Conservation (phyloP, 2,113 vertebrate species). For the Climacteris rufus region DNA sequence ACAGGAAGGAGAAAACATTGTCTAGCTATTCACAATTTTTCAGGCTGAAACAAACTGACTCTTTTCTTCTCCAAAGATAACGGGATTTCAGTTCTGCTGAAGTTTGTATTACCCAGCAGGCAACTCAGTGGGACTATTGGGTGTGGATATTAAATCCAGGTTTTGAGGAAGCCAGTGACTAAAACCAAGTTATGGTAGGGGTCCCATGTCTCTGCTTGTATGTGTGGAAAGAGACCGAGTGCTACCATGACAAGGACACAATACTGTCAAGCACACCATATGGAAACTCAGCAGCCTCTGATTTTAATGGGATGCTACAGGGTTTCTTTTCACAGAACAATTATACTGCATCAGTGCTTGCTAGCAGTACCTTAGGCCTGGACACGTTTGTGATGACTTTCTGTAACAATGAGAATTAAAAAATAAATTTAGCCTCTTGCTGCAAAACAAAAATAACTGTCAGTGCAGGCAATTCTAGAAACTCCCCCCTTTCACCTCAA, state of each 20-base stretch:
- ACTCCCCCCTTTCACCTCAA: background rate
- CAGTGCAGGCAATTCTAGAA: background rate
- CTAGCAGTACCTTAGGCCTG: background rate
- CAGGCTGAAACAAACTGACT: background rate
- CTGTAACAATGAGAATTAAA: background rate
- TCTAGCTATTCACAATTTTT: background rate
- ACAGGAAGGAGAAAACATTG: background rate
- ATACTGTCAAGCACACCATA: background rate
- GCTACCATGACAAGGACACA: background rate
- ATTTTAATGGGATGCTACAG: background rate
- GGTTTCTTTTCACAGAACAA: background rate
- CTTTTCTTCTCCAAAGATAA: background rate
- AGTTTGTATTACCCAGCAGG: background rate
- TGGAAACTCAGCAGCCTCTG: background rate
- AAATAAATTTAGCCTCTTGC: background rate
- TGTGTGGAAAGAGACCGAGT: background rate
- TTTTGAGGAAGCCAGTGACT: background rate
- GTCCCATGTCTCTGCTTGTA: background rate
- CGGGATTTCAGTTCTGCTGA: background rate
- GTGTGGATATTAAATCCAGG: background rate
- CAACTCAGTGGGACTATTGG: background rate
- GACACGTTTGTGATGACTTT: background rate
- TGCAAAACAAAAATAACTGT: background rate
- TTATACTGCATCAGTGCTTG: background rate
- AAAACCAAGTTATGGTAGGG: background rate